Evolutionary conservation across 1,140 invertebrate genomes (phyloP).

Genomic region (Drosophila sproati): DNA sequence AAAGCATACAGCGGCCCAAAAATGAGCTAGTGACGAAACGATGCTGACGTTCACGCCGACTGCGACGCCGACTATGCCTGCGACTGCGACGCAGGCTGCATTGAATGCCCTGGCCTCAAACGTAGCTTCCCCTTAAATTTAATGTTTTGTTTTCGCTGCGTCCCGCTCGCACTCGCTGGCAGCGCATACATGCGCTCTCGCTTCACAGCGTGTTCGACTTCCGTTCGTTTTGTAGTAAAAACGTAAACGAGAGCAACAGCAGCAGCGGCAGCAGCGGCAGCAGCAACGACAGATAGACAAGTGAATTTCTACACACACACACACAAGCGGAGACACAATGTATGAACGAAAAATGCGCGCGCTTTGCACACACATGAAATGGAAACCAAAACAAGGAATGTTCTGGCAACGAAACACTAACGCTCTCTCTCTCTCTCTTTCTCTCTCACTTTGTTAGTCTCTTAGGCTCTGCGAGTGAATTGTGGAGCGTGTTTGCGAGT

Average conservation of each 20-base stretch:
- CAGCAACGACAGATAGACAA: conserved; percentile 47
- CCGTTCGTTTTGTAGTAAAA: conserved; percentile 70
- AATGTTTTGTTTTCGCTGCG: conserved; percentile 74
- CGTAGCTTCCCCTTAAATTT: conserved; percentile 61
- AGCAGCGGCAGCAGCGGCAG: not conserved
- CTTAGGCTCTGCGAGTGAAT: conserved; percentile 21
- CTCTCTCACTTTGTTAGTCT: not conserved
- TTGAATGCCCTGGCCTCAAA: conserved; percentile 23
- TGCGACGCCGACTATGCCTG: not conserved
- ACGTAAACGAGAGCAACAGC: conserved; percentile 57
- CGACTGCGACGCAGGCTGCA: conserved; percentile 20
- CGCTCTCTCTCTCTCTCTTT: not conserved
- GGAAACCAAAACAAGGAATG: conserved; percentile 66
- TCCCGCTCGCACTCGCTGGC: conserved; percentile 45
- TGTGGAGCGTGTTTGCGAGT: conserved; percentile 26
- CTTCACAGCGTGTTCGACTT: conserved; percentile 44
- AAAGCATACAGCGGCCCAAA: conserved; percentile 21
- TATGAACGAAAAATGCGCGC: conserved; percentile 64
- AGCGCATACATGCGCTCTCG: conserved; percentile 11
- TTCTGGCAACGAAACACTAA: conserved; percentile 42
- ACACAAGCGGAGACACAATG: conserved; percentile 3
- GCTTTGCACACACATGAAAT: conserved; percentile 43
- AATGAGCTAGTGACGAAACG: conserved; percentile 60
- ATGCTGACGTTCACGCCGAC: conserved; percentile 8
- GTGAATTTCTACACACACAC: conserved; percentile 65